These are phyloP conservation scores for Clarias macrocephalus DNA, from an alignment of 2,113 vertebrate species.

Conservation along the genomic window DNA sequence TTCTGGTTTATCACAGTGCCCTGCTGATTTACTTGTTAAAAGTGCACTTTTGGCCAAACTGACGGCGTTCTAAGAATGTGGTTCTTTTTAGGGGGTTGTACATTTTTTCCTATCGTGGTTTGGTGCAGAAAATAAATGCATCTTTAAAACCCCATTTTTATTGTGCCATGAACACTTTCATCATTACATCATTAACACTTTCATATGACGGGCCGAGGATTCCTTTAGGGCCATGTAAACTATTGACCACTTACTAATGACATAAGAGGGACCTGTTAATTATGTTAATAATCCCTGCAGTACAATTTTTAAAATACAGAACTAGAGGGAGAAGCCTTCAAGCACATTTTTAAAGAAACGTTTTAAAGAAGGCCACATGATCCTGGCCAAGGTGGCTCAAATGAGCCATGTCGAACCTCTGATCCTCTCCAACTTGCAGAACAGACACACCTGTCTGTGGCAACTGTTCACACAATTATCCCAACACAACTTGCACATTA, in stretches of 20 bases:
- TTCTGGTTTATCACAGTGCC: slow-evolving; percentile 47
- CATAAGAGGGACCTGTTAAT: not conserved
- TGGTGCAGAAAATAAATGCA: not conserved
- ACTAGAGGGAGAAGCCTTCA: not conserved
- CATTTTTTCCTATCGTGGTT: not conserved
- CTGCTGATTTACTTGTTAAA: slow-evolving; percentile 7
- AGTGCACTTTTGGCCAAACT: slow-evolving; percentile 12
- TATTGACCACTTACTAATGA: not conserved
- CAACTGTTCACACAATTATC: no score
- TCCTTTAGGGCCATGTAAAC: not conserved
- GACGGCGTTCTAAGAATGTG: not conserved
- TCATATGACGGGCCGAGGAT: not conserved
- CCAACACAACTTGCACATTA: no score
- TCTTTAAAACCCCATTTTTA: not conserved
- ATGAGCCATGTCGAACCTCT: no score
- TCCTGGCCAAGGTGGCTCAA: no score
- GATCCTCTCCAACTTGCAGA: no score
- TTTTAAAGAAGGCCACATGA: no score
- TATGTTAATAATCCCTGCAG: not conserved
- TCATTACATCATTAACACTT: slow-evolving; percentile 2
- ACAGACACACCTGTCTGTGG: no score
- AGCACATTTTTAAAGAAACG: no score
- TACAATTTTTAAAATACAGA: not conserved
- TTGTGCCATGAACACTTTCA: not conserved
- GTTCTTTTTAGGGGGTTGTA: not conserved